phyloP scores from a whole-genome alignment of 2,113 vertebrate species.

The Rhizomys pruinosus region DNA sequence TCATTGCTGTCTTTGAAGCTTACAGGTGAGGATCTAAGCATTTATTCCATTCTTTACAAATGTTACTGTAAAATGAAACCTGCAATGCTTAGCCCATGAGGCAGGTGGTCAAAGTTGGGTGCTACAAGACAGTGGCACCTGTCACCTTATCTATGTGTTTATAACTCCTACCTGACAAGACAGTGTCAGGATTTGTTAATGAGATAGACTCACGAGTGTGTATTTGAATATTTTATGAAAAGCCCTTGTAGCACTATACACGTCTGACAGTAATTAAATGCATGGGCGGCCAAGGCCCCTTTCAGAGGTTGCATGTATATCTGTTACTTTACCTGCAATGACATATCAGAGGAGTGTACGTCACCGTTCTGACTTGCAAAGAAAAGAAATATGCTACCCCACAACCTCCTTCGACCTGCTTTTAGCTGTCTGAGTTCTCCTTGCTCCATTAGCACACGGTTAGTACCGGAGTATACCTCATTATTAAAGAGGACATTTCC shows the following conservation, averaged over 20 bases:
- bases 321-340: conserved; percentile 38
- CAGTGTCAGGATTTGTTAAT: conserved; percentile 60
- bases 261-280: conserved; percentile 78
- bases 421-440: neutral
- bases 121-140: neutral
- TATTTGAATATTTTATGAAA: conserved; percentile 76
- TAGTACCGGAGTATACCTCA: neutral
- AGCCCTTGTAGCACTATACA: conserved; percentile 10
- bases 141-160: conserved; percentile 6
- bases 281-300: conserved; percentile 26
- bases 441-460: neutral
- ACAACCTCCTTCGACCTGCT: neutral
- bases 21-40: neutral
- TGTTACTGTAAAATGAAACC: neutral
- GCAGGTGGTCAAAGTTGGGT: conserved; percentile 46
- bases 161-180: conserved; percentile 43
- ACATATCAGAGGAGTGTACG: neutral
- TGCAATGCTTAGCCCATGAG: neutral
- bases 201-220: conserved; percentile 40
- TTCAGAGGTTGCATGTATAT: neutral
- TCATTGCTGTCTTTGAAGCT: neutral
- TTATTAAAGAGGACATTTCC: neutral
- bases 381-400: neutral
- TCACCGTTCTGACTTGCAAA: conserved; percentile 15
- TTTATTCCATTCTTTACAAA: neutral